Percentiles rank a stretch among this genome's conserved stretches.
These are phyloP conservation scores for Teleopsis dalmanni DNA, from an alignment of 1,140 invertebrate species.

Conservation along the genomic window DNA sequence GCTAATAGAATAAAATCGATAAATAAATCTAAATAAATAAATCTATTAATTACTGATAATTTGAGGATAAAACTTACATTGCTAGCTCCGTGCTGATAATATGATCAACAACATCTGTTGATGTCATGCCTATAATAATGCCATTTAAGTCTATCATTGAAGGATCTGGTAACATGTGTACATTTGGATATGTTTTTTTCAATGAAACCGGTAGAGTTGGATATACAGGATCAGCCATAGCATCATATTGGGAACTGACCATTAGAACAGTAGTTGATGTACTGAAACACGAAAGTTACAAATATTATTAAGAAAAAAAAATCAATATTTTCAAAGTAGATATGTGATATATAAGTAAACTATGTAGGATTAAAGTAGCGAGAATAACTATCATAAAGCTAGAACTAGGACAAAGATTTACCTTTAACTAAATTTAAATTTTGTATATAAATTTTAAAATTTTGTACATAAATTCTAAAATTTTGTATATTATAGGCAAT, in stretches of 20 bases:
- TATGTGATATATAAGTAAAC: too few relatives aligned
- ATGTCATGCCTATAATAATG: conserved; percentile 67
- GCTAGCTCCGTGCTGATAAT: conserved; percentile 69
- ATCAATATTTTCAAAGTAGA: too few relatives aligned
- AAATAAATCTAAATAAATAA: too few relatives aligned
- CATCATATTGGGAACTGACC: conserved; percentile 67
- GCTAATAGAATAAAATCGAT: conserved; percentile 7
- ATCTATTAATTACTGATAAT: too few relatives aligned
- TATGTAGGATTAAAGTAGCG: too few relatives aligned
- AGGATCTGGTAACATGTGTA: conserved; percentile 69
- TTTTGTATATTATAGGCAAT: too few relatives aligned
- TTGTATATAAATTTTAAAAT: too few relatives aligned
- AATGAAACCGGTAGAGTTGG: conserved; percentile 66
- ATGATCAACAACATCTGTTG: conserved; percentile 75
- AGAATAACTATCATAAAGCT: too few relatives aligned
- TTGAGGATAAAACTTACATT: conserved; percentile 55
- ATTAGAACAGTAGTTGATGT: conserved; percentile 44
- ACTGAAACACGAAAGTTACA: conserved; percentile 9
- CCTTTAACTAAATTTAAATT: too few relatives aligned
- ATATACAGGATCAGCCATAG: conserved; percentile 67
- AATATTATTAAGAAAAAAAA: too few relatives aligned
- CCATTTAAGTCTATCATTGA: conserved; percentile 69
- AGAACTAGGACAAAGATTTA: too few relatives aligned
- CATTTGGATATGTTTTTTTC: conserved; percentile 50
- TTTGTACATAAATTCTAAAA: too few relatives aligned